phyloP scores from a whole-genome alignment of 2,888 invertebrate species.

The Tolmerus cingulatus region DNA sequence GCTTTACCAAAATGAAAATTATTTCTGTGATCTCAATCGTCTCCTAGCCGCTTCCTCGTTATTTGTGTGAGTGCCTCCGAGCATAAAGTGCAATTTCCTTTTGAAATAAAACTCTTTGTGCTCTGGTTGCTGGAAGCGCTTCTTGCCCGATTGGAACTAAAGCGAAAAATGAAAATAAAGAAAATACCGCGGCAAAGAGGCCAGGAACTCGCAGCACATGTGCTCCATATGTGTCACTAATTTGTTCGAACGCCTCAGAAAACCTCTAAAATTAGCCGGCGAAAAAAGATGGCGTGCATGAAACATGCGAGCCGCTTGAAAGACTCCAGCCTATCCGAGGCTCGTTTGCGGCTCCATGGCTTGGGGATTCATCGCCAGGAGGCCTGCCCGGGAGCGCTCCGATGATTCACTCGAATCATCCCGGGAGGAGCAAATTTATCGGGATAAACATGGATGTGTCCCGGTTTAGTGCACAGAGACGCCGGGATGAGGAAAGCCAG shows the following conservation, averaged over 20 bases:
- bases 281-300: conserved; percentile 10
- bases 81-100: background rate
- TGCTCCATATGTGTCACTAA: conserved; percentile 39
- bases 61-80: background rate
- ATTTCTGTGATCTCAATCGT: background rate
- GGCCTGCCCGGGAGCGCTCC: background rate
- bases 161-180: background rate
- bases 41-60: background rate
- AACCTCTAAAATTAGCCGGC: conserved; percentile 21
- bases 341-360: background rate
- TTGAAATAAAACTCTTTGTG: background rate
- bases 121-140: background rate
- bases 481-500: background rate
- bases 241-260: conserved; percentile 24
- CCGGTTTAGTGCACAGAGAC: background rate
- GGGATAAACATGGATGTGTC: background rate
- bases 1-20: background rate
- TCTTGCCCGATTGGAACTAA: background rate
- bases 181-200: background rate
- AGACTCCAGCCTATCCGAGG: background rate
- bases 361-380: background rate
- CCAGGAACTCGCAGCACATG: conserved; percentile 1
- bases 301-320: background rate
- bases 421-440: background rate
- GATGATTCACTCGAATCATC: background rate